These are phyloP conservation scores for Chromis chromis DNA, from an alignment of 2,797 vertebrate genomes.

Conservation along the genomic window DNA sequence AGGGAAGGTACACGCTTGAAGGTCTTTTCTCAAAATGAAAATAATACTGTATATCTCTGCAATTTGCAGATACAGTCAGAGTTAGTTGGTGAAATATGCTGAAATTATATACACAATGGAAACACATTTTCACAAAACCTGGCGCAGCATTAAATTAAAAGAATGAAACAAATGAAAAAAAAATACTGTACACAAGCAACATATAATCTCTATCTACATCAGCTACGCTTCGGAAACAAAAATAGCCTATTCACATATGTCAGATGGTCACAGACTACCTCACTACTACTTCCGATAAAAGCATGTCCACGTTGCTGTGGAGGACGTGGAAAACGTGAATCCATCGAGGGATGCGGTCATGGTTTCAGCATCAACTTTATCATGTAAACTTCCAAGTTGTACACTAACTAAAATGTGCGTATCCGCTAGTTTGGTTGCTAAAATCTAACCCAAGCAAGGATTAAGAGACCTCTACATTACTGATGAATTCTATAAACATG, in stretches of 20 bases:
- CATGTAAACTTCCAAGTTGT: too few species aligned
- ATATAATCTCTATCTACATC: constrained; percentile 75
- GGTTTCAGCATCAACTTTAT: too few species aligned
- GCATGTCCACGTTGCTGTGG: neutral
- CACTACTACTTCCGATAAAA: constrained; percentile 30
- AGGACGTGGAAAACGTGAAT: too few species aligned
- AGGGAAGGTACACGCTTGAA: constrained; percentile 22
- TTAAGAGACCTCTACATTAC: constrained; percentile 5
- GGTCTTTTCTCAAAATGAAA: constrained; percentile 61
- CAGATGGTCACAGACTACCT: constrained; percentile 26
- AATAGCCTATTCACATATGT: constrained; percentile 65
- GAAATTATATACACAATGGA: constrained; percentile 76
- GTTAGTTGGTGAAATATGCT: constrained; percentile 73
- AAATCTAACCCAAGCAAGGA: constrained; percentile 18
- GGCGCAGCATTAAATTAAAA: constrained; percentile 79
- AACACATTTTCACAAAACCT: constrained; percentile 54
- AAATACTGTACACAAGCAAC: constrained; percentile 73
- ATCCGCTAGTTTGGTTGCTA: constrained; percentile 15
- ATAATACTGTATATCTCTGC: constrained; percentile 79
- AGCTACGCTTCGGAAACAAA: constrained; percentile 45
- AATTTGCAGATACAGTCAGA: constrained; percentile 85
- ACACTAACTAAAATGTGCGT: neutral
- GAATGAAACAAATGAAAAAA: constrained; percentile 50
- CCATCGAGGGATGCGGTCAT: too few species aligned
- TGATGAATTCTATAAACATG: constrained; percentile 45